Percentiles rank a stretch among this genome's conserved stretches.
Evolutionary conservation across 2,888 invertebrate species (phyloP).

Genomic region (Isotomurus palustris): DNA sequence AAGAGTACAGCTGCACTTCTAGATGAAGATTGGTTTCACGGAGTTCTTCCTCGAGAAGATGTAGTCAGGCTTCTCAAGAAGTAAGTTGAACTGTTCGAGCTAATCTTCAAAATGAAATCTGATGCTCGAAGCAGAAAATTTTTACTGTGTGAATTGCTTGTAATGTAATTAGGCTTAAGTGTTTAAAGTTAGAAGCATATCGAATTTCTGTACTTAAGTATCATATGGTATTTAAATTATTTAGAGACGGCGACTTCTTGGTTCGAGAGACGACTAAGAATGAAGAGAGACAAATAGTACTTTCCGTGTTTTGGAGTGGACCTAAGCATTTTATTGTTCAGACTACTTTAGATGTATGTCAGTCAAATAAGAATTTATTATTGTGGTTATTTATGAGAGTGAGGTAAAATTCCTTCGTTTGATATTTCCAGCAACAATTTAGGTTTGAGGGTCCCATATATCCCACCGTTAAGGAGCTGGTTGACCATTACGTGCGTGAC

Average conservation of each 20-base stretch:
- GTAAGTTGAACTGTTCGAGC: slow-evolving; percentile 32
- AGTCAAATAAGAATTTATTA: slow-evolving; percentile 18
- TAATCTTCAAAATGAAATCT: too few species aligned
- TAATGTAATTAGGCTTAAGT: neutral
- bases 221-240: neutral
- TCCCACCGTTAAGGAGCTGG: slow-evolving; percentile 85
- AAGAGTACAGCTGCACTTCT: slow-evolving; percentile 54
- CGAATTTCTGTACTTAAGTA: neutral
- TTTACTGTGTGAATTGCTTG: too few species aligned
- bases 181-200: neutral
- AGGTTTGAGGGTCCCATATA: slow-evolving; percentile 91
- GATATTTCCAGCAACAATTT: slow-evolving; percentile 68
- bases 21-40: slow-evolving; percentile 89
- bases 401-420: neutral
- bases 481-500: slow-evolving; percentile 80
- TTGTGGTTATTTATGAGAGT: neutral
- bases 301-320: slow-evolving; percentile 93
- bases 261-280: slow-evolving; percentile 89
- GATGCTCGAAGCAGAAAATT: too few species aligned
- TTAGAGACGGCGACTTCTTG: slow-evolving; percentile 87
- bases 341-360: slow-evolving; percentile 76
- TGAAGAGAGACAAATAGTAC: slow-evolving; percentile 84
- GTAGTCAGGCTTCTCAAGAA: slow-evolving; percentile 77
- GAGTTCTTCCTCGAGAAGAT: slow-evolving; percentile 90
- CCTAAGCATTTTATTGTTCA: slow-evolving; percentile 97